Percentiles rank a stretch among this genome's conserved stretches.
These are phyloP conservation scores for Pyrrhosoma nymphula DNA, from an alignment of 2,888 invertebrate genomes.

Conservation along the genomic window DNA sequence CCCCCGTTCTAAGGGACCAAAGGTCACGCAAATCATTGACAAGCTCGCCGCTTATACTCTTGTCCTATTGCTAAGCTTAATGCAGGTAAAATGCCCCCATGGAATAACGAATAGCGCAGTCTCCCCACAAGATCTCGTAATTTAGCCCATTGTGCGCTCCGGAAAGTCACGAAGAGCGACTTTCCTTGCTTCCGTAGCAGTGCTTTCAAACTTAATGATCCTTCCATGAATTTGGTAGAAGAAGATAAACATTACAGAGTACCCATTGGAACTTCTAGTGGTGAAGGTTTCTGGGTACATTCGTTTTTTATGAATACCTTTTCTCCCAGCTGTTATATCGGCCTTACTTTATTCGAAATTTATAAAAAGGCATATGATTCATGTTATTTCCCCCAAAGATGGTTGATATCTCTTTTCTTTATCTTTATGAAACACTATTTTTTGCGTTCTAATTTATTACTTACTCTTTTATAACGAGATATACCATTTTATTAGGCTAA, in stretches of 20 bases:
- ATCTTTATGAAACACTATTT: background rate
- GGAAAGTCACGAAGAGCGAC: background rate
- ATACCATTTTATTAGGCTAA: background rate
- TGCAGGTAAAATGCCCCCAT: background rate
- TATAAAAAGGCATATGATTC: background rate
- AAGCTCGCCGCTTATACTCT: background rate
- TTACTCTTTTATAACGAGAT: background rate
- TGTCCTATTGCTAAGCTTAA: background rate
- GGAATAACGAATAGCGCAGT: background rate
- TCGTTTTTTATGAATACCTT: background rate
- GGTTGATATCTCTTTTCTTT: background rate
- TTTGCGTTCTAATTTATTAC: background rate
- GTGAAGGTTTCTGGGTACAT: background rate
- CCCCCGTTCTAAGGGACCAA: background rate
- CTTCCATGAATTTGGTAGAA: background rate
- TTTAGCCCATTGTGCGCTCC: background rate
- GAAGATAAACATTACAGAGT: background rate
- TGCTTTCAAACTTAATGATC: background rate
- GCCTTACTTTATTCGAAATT: background rate
- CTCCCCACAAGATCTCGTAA: background rate
- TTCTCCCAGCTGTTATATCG: background rate
- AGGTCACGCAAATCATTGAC: background rate
- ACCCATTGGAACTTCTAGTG: background rate
- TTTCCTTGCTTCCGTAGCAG: background rate
- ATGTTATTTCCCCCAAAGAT: background rate